A percentile compares a stretch with the other conserved stretches of the same genome.
phyloP scores from a whole-genome alignment of 2,113 vertebrate genomes.

The Dendrocopos noguchii region DNA sequence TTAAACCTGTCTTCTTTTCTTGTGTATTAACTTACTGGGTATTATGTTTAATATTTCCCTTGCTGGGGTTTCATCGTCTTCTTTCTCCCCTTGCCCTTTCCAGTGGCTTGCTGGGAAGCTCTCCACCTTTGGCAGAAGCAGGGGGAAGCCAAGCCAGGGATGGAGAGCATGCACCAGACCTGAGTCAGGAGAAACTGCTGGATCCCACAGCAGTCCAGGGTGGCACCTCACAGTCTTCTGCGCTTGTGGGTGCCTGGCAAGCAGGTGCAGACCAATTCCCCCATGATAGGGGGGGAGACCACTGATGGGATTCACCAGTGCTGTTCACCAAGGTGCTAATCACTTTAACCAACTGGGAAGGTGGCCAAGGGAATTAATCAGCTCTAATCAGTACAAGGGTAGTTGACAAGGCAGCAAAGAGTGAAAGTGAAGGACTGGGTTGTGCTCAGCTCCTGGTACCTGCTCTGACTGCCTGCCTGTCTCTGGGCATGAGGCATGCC shows the following conservation, averaged over 20 bases:
- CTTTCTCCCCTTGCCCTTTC: not conserved
- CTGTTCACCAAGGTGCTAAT: not conserved
- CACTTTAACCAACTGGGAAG: not conserved
- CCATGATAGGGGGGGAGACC: fast-evolving
- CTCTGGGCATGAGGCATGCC: not conserved
- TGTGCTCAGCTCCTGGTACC: not conserved
- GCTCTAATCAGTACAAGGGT: not conserved
- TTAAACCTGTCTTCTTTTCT: conserved; percentile 19
- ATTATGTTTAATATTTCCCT: conserved; percentile 45
- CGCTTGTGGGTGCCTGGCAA: not conserved
- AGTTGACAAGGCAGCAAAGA: not conserved
- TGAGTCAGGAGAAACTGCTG: not conserved
- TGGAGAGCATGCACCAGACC: not conserved
- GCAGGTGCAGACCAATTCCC: fast-evolving
- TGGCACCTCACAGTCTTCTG: not conserved
- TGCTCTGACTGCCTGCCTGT: not conserved
- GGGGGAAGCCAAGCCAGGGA: not conserved
- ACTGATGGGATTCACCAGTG: not conserved
- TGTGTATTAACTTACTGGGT: conserved; percentile 37
- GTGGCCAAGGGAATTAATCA: not conserved
- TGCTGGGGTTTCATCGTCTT: not conserved
- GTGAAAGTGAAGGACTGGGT: not conserved
- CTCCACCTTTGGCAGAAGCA: not conserved
- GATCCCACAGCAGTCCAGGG: not conserved
- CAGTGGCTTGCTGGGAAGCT: not conserved